These are phyloP conservation scores for Malacoraja senta DNA, from an alignment of 2,797 vertebrate genomes.

Conservation along the genomic window DNA sequence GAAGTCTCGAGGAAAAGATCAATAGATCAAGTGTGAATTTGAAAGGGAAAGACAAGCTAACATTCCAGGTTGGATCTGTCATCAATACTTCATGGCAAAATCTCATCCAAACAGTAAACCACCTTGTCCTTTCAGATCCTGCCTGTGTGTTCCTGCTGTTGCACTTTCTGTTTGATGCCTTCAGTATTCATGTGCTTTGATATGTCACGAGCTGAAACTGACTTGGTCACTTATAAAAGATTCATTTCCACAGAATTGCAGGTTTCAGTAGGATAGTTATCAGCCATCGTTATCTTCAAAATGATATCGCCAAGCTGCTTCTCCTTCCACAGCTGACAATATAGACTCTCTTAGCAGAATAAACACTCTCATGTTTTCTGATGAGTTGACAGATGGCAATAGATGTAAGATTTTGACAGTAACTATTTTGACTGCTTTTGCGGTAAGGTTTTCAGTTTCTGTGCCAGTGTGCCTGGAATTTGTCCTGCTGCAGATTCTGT, in stretches of 20 bases:
- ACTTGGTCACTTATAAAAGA: conserved; percentile 12
- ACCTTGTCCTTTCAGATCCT: neutral
- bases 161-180: neutral
- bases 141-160: neutral
- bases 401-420: conserved; percentile 3
- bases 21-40: neutral
- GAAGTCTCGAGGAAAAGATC: neutral
- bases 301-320: neutral
- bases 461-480: conserved; percentile 9
- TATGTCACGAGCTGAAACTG: neutral
- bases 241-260: conserved; percentile 20
- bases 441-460: neutral
- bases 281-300: neutral
- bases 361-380: conserved; percentile 21
- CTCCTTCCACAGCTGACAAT: neutral
- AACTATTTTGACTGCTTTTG: neutral
- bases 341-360: conserved; percentile 24
- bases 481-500: neutral
- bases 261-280: neutral
- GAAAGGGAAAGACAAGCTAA: neutral
- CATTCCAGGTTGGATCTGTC: neutral
- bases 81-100: neutral
- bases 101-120: neutral
- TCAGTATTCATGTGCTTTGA: neutral
- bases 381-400: conserved; percentile 22